Evolutionary conservation across 2,113 vertebrate species (phyloP), one percentile per base, ranked within the genome.

Genomic region (Esox niger): DNA sequence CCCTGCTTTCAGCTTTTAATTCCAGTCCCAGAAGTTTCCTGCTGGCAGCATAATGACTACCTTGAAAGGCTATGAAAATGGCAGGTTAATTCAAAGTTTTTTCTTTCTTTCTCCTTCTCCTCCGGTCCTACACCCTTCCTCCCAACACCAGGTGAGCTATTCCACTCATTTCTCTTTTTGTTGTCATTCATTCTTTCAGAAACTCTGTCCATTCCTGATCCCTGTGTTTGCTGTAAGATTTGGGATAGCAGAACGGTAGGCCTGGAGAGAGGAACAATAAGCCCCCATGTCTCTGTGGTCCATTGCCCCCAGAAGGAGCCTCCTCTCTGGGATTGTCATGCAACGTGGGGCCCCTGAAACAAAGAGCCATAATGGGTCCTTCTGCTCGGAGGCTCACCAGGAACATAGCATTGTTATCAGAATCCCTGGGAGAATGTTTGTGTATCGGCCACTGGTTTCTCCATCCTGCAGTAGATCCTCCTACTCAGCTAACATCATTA

Each of bases 321-420:
- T 90, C 86, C 87, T 86, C 84, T 85, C 68, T 82, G 79, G 85
- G 78, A 86, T 90, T 90, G 83, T 94, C 89, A 90, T 89, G 88
- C 87, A 91, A 11, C 74, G 84, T 86, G 79, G 85, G 85, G 70
- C 80, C 87, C 70, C 81, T 83, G 71, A 93, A 91, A 90, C 85
- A 90, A 88, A 90, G 66, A 52, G 79, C 82, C 69, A n/a, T 83
- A 82, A 73, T 68, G 70, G 86, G 84, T 78, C 84, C n/a, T 77
- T 67, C 73, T 77, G 83, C 74, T 88, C 80, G 79, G 74, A 46
- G 30, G 79, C 88, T 89, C 89, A 74, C 78, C 83, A 70, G 85
- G 88, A 84, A 83, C 79, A 69, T 58, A 69, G 88, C 85, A 85
- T 88, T 90, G 82, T 89, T 87, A 77, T 87, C 75, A 80, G 82